Conservation (phyloP, 2,888 invertebrate genomes). For the Dryomyza anilis region DNA sequence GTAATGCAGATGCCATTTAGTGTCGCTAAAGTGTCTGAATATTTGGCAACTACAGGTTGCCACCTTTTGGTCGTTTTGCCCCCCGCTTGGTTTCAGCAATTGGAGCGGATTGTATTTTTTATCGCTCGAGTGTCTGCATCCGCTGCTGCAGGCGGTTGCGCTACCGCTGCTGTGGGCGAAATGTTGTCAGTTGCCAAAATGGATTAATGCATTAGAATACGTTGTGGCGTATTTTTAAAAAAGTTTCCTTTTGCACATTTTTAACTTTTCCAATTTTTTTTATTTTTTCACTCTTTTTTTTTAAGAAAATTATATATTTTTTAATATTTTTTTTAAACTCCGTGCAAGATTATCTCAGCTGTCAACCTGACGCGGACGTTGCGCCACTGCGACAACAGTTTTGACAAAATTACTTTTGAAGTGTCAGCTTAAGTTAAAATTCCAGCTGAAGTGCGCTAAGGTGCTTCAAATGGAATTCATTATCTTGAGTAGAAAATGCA, state of each 20-base stretch:
- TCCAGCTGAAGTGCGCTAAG: neutral
- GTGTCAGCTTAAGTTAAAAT: no score
- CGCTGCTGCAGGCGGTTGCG: neutral
- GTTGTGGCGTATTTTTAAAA: no score
- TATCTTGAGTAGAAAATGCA: no score
- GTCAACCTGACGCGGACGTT: neutral
- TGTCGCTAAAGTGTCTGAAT: conserved; percentile 3
- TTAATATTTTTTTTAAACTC: no score
- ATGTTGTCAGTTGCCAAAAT: conserved; percentile 9
- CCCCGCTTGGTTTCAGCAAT: neutral
- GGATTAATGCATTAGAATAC: neutral
- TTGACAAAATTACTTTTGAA: neutral
- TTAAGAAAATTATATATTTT: no score
- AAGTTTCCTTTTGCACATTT: neutral
- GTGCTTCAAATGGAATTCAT: neutral
- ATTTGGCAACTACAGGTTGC: conserved; percentile 2
- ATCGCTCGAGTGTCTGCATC: neutral
- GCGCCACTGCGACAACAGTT: neutral
- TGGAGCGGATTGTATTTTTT: neutral
- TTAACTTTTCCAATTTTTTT: neutral
- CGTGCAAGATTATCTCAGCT: no score
- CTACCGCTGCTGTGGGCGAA: neutral
- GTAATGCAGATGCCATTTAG: conserved; percentile 3
- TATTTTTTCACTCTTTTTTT: no score
- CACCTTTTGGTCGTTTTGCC: neutral